Conservation (phyloP, 2,888 invertebrate genomes). For the Drosophila sordidula region DNA sequence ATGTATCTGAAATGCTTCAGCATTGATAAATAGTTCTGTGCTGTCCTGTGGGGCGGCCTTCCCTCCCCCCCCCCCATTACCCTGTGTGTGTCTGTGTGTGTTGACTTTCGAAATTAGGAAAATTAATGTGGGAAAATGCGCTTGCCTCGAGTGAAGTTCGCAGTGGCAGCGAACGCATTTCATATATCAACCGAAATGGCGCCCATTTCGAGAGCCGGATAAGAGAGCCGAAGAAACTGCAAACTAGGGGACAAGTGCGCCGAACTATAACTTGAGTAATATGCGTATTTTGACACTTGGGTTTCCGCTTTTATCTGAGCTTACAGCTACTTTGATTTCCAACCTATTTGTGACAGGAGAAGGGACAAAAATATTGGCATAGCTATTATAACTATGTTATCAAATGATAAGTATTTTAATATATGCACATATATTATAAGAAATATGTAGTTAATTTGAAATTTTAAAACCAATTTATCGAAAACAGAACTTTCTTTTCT, state of each 20-base stretch:
- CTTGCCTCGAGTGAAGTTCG: constrained; percentile 63
- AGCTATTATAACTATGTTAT: no score
- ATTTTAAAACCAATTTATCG: no score
- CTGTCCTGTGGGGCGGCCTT: constrained; percentile 61
- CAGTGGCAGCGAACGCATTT: constrained; percentile 54
- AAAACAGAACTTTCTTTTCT: no score
- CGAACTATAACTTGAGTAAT: constrained; percentile 26
- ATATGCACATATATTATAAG: no score
- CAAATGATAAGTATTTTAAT: no score
- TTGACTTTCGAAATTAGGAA: constrained; percentile 76
- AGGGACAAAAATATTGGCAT: no score
- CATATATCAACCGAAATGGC: constrained; percentile 62
- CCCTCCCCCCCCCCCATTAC: not conserved
- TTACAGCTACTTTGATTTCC: constrained; percentile 2
- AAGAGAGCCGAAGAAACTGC: constrained; percentile 28
- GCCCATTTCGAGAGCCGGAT: constrained; percentile 25
- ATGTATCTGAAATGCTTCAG: constrained; percentile 79
- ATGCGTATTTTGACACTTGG: constrained; percentile 28
- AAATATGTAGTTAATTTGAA: no score
- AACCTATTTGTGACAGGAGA: not conserved
- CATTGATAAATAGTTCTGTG: constrained; percentile 81
- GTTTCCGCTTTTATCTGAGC: constrained; percentile 7
- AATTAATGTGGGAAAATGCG: constrained; percentile 79
- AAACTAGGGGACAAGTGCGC: not conserved
- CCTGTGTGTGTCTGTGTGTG: constrained; percentile 23